These are phyloP conservation scores for Drosophila serrata DNA, from an alignment of 1,140 invertebrate genomes.

Conservation along the genomic window DNA sequence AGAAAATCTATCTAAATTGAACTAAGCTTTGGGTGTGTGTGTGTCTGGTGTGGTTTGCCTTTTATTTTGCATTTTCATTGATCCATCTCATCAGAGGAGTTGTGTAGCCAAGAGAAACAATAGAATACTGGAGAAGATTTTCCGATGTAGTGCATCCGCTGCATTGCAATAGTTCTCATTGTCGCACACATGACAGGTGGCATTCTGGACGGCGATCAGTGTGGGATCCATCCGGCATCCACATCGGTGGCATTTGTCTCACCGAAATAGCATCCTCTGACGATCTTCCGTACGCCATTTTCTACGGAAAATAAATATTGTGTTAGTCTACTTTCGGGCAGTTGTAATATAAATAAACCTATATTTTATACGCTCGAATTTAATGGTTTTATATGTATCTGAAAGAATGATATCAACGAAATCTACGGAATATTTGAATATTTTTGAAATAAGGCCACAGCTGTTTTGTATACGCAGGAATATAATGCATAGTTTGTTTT, in stretches of 20 bases:
- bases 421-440: slow-evolving; percentile 16
- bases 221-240: slow-evolving; percentile 74
- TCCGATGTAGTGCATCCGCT: slow-evolving; percentile 10
- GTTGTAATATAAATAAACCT: slow-evolving; percentile 4
- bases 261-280: slow-evolving; percentile 77
- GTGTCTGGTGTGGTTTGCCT: slow-evolving; percentile 9
- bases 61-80: slow-evolving; percentile 13
- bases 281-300: slow-evolving; percentile 66
- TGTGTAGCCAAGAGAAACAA: slow-evolving; percentile 38
- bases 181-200: slow-evolving; percentile 74
- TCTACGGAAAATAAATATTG: slow-evolving; percentile 43
- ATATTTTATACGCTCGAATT: background rate
- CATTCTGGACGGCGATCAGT: slow-evolving; percentile 57
- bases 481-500: slow-evolving; percentile 1
- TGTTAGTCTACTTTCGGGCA: slow-evolving; percentile 64
- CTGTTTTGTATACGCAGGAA: slow-evolving; percentile 14
- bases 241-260: slow-evolving; percentile 73
- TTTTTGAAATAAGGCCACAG: slow-evolving; percentile 33
- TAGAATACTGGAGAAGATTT: slow-evolving; percentile 33
- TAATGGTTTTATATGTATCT: slow-evolving; percentile 13
- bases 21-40: slow-evolving; percentile 22
- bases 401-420: slow-evolving; percentile 8
- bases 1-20: slow-evolving; percentile 25
- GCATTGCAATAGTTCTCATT: slow-evolving; percentile 74
- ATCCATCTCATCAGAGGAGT: slow-evolving; percentile 9